Conservation (phyloP, 2,113 vertebrate species). For the Pterocles orientalis region DNA sequence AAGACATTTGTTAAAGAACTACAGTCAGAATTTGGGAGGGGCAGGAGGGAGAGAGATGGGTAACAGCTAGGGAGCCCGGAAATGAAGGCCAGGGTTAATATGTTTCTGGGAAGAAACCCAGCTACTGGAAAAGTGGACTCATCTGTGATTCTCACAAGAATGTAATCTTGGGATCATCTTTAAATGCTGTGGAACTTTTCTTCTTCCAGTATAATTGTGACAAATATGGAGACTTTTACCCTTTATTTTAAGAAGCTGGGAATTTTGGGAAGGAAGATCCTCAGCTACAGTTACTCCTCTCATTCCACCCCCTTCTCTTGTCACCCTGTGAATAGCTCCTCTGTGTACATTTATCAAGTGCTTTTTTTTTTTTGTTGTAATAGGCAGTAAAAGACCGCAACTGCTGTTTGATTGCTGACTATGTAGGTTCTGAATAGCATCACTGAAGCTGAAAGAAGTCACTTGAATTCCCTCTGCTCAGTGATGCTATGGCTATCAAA, state of each 20-base stretch:
- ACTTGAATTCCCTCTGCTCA: neutral
- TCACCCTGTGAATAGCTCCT: neutral
- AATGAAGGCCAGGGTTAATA: neutral
- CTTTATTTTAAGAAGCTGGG: neutral
- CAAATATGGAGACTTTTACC: neutral
- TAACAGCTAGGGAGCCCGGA: neutral
- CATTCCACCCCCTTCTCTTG: neutral
- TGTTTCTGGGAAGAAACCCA: neutral
- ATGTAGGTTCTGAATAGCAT: neutral
- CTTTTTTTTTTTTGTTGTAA: neutral
- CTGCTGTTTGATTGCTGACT: neutral
- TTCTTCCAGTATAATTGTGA: neutral
- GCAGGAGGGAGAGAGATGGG: neutral
- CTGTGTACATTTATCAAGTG: neutral
- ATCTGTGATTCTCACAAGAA: neutral
- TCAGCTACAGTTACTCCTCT: neutral
- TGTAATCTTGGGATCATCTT: neutral
- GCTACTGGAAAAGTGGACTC: neutral
- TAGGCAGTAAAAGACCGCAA: neutral
- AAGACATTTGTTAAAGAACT: neutral
- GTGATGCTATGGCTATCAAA: neutral
- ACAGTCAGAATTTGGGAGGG: neutral
- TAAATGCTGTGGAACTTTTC: neutral
- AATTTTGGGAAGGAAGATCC: neutral
- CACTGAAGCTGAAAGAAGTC: neutral